Percentiles rank a stretch among this genome's conserved stretches.
Evolutionary conservation across 2,113 vertebrate species (phyloP).

Genomic region (Eudyptes chrysolophus): DNA sequence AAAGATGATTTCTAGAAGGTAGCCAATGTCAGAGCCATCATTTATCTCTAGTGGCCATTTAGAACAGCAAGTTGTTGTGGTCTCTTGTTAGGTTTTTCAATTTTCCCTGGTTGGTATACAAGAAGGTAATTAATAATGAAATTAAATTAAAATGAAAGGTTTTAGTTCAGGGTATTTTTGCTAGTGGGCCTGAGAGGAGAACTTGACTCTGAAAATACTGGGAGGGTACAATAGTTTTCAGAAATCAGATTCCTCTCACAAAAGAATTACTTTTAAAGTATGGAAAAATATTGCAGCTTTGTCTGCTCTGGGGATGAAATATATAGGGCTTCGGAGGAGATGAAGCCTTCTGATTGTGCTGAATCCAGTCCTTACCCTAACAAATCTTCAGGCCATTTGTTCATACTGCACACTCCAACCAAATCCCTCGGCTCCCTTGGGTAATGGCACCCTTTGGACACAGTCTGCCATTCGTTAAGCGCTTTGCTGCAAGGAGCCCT

Average conservation of each 20-base stretch:
- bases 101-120: neutral
- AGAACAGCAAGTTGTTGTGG: neutral
- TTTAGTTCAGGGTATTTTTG: neutral
- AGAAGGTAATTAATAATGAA: neutral
- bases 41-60: neutral
- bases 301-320: neutral
- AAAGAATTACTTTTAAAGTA: neutral
- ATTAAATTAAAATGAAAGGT: neutral
- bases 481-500: constrained; percentile 20
- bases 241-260: neutral
- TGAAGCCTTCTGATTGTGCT: neutral
- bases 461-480: constrained; percentile 23
- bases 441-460: constrained; percentile 31
- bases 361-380: neutral
- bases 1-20: neutral
- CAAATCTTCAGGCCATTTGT: constrained; percentile 7
- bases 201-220: neutral
- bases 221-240: neutral
- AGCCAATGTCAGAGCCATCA: neutral
- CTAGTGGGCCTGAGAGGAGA: neutral
- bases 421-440: neutral
- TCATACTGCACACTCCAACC: neutral
- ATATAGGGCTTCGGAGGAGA: neutral
- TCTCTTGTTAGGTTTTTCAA: neutral
- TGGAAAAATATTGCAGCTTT: neutral